Base-by-base conservation (phyloP, 2,113 vertebrate genomes). In the Eublepharis macularius region DNA sequence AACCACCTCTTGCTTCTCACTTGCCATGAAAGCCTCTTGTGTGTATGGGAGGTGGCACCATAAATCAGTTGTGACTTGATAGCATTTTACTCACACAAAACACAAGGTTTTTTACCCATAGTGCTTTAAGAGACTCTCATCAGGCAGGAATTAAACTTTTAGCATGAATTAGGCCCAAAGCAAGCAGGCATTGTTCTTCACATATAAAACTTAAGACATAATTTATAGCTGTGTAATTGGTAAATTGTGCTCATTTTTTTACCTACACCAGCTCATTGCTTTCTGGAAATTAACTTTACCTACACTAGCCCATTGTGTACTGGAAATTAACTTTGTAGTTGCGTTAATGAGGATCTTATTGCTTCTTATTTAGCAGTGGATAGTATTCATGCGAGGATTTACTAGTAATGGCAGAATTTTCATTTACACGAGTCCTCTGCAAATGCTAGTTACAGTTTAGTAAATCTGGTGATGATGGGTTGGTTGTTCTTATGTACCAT, bases 201-300 rank as follows among this genome's bases (percentile, higher is more conserved):
- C n/a, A n/a, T 88, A 84, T 92, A 88, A 83, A 69, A 73, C 26
- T 86, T 45, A 92, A 81, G 77, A 36, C 12, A 13, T 80, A 78
- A 82, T 81, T 68, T 77, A 68, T 7, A 49, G 2, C 57, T 13
- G n/a, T 78, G 75, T 43, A 57, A 76, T 68, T 34, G 5, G 4
- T 54, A 80, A 80, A 73, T 76, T 89, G 24, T 84, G 10, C 29
- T 86, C n/a, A 69, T 76, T 4, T n/a, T 60, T 85, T 84, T 82
- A 75, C 21, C 43, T 49, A 76, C 63, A 66, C 41, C 34, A 29
- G 41, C 57, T 57, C 63, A 75, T 9, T 81, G 9, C 19, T 12
- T 66, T 39, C 6, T 82, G 41, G 6, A 88, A 88, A 81, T 69
- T 11, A 81, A 1, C 66, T 85, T 84, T 82, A 75, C 21, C 43